Percentiles rank a stretch among this genome's conserved stretches.
These are phyloP conservation scores for Hymenochirus boettgeri DNA, from an alignment of 2,113 vertebrate species.

Conservation along the genomic window DNA sequence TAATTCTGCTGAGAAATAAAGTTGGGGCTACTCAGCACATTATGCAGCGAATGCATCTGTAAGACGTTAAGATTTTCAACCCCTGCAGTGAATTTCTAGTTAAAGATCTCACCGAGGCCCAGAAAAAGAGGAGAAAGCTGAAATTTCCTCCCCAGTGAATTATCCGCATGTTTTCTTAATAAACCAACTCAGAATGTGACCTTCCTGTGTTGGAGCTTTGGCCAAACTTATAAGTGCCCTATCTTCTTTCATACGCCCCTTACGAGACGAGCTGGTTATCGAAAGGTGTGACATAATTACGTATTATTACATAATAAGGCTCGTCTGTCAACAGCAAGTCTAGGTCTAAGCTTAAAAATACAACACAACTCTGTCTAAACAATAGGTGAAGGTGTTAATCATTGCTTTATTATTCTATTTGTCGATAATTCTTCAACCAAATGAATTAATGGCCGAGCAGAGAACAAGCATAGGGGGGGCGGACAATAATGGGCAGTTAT, in stretches of 20 bases:
- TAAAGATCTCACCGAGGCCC: background rate
- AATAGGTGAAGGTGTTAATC: background rate
- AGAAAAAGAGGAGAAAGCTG: slow-evolving; percentile 16
- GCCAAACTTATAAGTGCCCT: slow-evolving; percentile 13
- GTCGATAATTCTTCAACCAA: too few relatives aligned
- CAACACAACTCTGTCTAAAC: background rate
- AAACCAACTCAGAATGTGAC: slow-evolving; percentile 38
- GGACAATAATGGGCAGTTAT: too few relatives aligned
- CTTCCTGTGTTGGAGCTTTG: slow-evolving; percentile 28
- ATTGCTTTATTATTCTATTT: too few relatives aligned
- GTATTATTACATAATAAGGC: background rate
- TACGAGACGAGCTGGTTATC: background rate
- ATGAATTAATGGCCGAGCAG: too few relatives aligned
- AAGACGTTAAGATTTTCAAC: slow-evolving; percentile 30
- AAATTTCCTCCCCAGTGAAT: slow-evolving; percentile 29
- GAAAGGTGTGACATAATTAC: slow-evolving; percentile 19
- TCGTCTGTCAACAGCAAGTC: background rate
- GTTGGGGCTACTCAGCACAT: slow-evolving; percentile 7
- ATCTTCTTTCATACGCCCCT: slow-evolving; percentile 32
- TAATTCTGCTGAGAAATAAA: too few relatives aligned
- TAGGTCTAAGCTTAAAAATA: background rate
- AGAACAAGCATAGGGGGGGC: too few relatives aligned
- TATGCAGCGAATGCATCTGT: slow-evolving; percentile 19
- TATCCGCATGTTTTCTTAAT: slow-evolving; percentile 41
- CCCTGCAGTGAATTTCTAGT: slow-evolving; percentile 35